Conservation (phyloP, 2,113 vertebrate species). For the Azemiops feae region DNA sequence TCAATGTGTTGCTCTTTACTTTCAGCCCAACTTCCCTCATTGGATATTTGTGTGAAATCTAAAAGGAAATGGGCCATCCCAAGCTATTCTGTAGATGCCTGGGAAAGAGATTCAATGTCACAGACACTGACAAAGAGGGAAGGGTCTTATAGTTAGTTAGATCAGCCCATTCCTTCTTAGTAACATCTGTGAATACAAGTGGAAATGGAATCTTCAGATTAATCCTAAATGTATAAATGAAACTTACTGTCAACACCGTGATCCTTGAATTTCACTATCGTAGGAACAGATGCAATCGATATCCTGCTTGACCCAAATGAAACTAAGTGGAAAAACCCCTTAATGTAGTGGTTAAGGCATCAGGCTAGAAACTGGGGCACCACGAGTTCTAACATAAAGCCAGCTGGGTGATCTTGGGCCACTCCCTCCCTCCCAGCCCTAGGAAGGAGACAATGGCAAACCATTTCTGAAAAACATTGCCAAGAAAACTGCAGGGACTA, state of each 20-base stretch:
- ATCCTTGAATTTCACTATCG: not conserved
- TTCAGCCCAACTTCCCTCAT: not conserved
- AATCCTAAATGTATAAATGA: not conserved
- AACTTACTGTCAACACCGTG: not conserved
- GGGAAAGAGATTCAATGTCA: not conserved
- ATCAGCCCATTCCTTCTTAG: not conserved
- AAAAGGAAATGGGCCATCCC: not conserved
- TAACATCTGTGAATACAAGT: not conserved
- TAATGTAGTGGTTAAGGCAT: not conserved
- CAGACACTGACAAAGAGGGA: not conserved
- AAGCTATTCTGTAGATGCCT: not conserved
- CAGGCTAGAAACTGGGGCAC: not conserved
- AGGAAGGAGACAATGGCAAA: not conserved
- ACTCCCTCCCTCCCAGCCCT: not conserved
- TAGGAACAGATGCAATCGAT: not conserved
- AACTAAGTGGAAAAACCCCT: not conserved
- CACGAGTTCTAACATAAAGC: not conserved
- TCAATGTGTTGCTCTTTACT: not conserved
- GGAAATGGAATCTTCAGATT: not conserved
- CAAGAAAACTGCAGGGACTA: not conserved
- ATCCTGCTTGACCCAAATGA: not conserved
- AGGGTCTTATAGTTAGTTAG: not conserved
- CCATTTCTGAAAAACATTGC: not conserved
- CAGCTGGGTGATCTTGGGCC: not conserved
- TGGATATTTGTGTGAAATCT: not conserved